phyloP scores from a whole-genome alignment of 2,113 vertebrate species.

The Apodemus speciosus region DNA sequence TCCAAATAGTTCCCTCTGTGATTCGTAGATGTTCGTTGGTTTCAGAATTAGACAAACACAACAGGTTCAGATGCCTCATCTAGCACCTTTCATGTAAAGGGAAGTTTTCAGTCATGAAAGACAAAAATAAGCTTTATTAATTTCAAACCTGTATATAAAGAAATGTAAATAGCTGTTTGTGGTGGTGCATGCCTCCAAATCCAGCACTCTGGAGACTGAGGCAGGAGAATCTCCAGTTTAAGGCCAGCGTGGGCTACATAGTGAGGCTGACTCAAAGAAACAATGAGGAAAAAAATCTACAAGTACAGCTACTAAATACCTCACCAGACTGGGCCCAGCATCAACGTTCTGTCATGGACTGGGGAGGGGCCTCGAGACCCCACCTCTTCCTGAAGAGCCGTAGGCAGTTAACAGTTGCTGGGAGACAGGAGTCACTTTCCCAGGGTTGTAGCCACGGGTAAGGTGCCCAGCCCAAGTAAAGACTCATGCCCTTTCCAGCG shows the following conservation, averaged over 20 bases:
- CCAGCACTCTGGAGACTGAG: neutral
- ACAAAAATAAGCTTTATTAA: conserved; percentile 1
- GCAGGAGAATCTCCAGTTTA: neutral
- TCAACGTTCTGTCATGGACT: neutral
- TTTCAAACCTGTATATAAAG: conserved; percentile 12
- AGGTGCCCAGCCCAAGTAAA: neutral
- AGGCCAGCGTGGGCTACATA: neutral
- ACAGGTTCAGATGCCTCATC: neutral
- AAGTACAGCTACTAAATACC: neutral
- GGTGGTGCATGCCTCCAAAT: neutral
- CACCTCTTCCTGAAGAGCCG: neutral
- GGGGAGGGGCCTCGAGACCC: neutral
- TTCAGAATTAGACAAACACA: conserved; percentile 46
- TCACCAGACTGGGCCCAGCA: neutral
- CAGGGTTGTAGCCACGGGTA: neutral
- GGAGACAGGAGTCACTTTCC: neutral
- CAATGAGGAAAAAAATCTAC: neutral
- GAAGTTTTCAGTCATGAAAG: conserved; percentile 36
- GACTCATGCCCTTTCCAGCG: neutral
- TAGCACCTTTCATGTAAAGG: neutral
- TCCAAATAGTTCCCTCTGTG: neutral
- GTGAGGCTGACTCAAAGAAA: neutral
- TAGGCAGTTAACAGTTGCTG: neutral
- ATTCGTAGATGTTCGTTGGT: conserved; percentile 16
- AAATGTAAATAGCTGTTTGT: neutral